Evolutionary conservation across 2,797 vertebrate genomes (phyloP).

Genomic region (Acestrorhynchus altus): DNA sequence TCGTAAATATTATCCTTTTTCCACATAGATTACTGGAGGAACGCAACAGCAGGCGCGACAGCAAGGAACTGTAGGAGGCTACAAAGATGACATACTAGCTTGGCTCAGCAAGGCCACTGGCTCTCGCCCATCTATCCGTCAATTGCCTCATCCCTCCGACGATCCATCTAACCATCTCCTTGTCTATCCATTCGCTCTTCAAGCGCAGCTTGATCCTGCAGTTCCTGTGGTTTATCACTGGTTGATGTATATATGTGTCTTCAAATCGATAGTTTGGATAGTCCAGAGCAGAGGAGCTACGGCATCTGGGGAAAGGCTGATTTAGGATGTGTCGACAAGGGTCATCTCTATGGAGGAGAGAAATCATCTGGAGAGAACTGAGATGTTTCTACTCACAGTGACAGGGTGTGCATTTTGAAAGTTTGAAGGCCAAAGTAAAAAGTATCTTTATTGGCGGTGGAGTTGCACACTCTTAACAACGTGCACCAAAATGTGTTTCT

Average conservation of each 20-base stretch:
- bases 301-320: neutral
- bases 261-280: neutral
- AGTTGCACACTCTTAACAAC: too few relatives aligned
- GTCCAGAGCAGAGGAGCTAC: neutral
- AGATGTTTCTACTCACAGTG: too few relatives aligned
- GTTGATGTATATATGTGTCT: constrained; percentile 54
- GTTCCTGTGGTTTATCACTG: constrained; percentile 32
- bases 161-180: constrained; percentile 34
- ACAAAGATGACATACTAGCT: constrained; percentile 50
- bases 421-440: too few relatives aligned
- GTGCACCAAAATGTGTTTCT: too few relatives aligned
- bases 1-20: constrained; percentile 43
- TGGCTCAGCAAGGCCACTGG: constrained; percentile 53
- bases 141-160: constrained; percentile 30
- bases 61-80: constrained; percentile 6
- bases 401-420: too few relatives aligned
- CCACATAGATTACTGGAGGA: constrained; percentile 43
- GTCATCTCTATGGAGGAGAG: neutral
- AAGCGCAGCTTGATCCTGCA: constrained; percentile 39
- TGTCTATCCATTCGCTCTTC: constrained; percentile 44
- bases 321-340: neutral
- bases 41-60: constrained; percentile 19
- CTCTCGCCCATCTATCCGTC: constrained; percentile 39
- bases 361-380: neutral
- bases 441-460: too few relatives aligned